These are phyloP conservation scores for Alosa sapidissima DNA, from an alignment of 2,797 vertebrate species.

Conservation along the genomic window DNA sequence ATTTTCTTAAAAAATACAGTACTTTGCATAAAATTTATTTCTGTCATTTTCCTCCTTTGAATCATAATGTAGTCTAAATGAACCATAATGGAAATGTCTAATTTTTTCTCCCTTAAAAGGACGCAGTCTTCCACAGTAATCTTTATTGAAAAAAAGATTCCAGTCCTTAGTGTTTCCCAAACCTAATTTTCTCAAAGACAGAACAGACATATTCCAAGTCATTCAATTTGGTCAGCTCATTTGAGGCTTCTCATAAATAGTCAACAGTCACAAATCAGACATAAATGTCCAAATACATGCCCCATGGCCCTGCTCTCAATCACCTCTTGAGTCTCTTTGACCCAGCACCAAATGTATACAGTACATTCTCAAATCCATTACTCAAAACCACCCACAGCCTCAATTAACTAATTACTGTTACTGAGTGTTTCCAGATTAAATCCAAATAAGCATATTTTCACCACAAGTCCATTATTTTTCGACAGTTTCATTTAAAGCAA, in stretches of 20 bases:
- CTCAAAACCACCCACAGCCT: not conserved
- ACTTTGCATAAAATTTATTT: constrained; percentile 13
- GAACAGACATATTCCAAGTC: not conserved
- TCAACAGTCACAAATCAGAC: not conserved
- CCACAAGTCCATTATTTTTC: no score
- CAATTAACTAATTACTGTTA: no score
- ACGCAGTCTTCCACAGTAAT: not conserved
- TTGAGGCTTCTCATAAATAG: not conserved
- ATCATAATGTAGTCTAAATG: not conserved
- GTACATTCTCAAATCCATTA: not conserved
- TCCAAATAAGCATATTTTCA: no score
- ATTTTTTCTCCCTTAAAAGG: not conserved
- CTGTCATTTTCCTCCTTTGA: not conserved
- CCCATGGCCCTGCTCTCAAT: not conserved
- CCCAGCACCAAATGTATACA: not conserved
- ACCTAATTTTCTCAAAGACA: not conserved
- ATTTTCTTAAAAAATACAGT: constrained; percentile 26
- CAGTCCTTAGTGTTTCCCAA: not conserved
- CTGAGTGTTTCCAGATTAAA: no score
- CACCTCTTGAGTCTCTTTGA: not conserved
- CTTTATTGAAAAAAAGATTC: not conserved
- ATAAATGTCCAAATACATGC: not conserved
- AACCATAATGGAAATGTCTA: not conserved
- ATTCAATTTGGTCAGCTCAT: not conserved
- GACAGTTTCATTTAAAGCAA: no score